These are phyloP conservation scores for Campylomormyrus numenius DNA, from an alignment of 2,113 vertebrate genomes.

Conservation along the genomic window DNA sequence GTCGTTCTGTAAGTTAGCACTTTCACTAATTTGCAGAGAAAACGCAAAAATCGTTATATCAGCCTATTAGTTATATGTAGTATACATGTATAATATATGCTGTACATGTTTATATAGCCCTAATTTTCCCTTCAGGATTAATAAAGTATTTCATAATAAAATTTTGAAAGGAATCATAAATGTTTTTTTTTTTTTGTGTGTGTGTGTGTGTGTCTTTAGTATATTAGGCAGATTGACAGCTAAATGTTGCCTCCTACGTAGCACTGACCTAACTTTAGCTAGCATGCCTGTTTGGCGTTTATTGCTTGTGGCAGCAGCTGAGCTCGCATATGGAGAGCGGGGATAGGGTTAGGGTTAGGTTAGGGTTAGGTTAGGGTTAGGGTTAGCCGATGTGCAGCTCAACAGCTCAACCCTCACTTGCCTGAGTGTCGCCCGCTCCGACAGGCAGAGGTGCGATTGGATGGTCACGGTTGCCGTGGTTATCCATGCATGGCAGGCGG, in stretches of 20 bases:
- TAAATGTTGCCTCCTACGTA: neutral
- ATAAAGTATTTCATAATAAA: neutral
- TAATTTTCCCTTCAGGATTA: neutral
- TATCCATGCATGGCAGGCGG: neutral
- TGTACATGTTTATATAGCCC: neutral
- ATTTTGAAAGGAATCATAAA: neutral
- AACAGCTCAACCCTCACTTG: neutral
- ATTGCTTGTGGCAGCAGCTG: neutral
- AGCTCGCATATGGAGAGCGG: neutral
- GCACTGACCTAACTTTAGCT: neutral
- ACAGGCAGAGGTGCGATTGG: neutral
- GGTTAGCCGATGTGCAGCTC: neutral
- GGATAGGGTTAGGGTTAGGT: neutral
- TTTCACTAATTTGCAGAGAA: neutral
- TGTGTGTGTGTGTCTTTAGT: neutral
- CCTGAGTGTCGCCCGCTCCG: neutral
- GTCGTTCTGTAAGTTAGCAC: neutral
- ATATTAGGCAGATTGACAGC: neutral
- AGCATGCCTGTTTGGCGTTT: neutral
- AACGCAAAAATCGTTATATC: neutral
- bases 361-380: neutral
- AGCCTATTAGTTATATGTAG: neutral
- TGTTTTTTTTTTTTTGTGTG: neutral
- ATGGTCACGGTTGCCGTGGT: neutral
- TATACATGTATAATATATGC: neutral